Conservation (phyloP, 2,888 invertebrate genomes). For the Pristionchus fissidentatus region DNA sequence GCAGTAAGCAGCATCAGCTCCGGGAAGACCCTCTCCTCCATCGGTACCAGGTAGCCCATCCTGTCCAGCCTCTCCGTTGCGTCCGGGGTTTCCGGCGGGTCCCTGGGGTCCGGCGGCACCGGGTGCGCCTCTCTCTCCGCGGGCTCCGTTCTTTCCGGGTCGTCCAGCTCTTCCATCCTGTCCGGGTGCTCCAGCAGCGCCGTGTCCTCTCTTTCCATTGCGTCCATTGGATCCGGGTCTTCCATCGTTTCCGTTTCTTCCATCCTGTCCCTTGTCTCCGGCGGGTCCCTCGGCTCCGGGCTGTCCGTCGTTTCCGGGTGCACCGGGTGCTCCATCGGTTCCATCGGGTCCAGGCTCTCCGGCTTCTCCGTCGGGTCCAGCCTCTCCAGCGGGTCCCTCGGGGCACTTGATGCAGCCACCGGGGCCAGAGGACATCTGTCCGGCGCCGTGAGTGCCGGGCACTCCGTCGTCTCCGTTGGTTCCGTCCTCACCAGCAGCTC, state of each 20-base stretch:
- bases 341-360: constrained; percentile 64
- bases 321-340: constrained; percentile 61
- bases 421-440: constrained; percentile 47
- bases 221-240: constrained; percentile 61
- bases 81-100: constrained; percentile 64
- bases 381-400: constrained; percentile 65
- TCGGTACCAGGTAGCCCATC: constrained; percentile 59
- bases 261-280: constrained; percentile 60
- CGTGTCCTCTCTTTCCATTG: constrained; percentile 64
- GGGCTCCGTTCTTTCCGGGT: constrained; percentile 58
- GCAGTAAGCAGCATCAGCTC: constrained; percentile 49
- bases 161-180: constrained; percentile 60
- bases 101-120: constrained; percentile 62
- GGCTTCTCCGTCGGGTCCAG: constrained; percentile 63
- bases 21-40: constrained; percentile 61
- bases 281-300: constrained; percentile 62
- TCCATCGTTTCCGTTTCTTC: constrained; percentile 59
- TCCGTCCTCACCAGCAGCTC: constrained; percentile 67
- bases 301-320: constrained; percentile 59
- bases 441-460: constrained; percentile 48
- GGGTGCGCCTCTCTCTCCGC: constrained; percentile 61
- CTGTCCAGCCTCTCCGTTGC: constrained; percentile 62
- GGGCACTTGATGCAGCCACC: constrained; percentile 66
- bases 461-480: constrained; percentile 62
- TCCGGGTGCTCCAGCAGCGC: constrained; percentile 64